phyloP scores from a whole-genome alignment of 2,797 vertebrate genomes.

The Pristis pectinata region DNA sequence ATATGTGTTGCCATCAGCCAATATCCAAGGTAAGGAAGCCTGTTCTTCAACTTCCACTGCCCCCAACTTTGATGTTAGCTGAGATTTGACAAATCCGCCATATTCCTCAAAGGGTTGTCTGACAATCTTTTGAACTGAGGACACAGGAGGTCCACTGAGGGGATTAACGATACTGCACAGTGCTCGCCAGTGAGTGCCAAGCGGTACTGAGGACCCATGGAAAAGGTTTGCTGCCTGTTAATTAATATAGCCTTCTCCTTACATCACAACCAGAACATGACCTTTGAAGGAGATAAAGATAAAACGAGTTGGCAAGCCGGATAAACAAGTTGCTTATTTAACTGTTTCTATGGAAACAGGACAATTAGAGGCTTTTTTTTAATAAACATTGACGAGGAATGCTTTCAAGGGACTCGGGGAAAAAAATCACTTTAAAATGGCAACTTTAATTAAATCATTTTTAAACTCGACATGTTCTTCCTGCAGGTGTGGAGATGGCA shows the following conservation, averaged over 20 bases:
- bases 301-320: neutral
- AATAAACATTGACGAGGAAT: conserved; percentile 5
- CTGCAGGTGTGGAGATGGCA: neutral
- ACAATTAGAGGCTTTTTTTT: conserved; percentile 7
- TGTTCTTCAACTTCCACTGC: neutral
- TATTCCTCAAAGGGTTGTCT: neutral
- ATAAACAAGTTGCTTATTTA: neutral
- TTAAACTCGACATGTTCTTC: neutral
- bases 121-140: neutral
- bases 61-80: no score
- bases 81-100: neutral
- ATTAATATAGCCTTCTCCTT: neutral
- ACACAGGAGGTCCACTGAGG: no score
- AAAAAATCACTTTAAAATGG: neutral
- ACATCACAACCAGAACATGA: conserved; percentile 9
- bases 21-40: neutral
- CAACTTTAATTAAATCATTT: conserved; percentile 5
- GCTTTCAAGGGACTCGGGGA: neutral
- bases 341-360: neutral
- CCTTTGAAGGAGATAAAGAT: conserved; percentile 26
- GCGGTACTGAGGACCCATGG: neutral
- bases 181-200: neutral
- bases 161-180: neutral
- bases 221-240: neutral
- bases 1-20: neutral